Evolutionary conservation across 1,140 invertebrate species (phyloP).

Genomic region (Drosophila neocordata): DNA sequence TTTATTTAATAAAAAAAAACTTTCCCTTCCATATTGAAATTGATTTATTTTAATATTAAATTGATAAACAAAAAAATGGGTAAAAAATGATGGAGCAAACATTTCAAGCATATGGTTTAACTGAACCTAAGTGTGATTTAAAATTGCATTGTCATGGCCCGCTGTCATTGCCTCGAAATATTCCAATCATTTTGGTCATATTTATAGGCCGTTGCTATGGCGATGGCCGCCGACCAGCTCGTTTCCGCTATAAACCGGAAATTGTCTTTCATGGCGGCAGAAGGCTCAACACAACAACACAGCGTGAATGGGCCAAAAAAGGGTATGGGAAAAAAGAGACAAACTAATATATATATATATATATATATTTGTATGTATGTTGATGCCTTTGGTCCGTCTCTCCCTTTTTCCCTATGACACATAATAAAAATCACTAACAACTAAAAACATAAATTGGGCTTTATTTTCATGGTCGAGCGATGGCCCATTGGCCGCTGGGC

Average conservation of each 20-base stretch:
- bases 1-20: neutral
- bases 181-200: constrained; percentile 35
- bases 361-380: constrained; percentile 9
- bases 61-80: neutral
- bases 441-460: constrained; percentile 80
- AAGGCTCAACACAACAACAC: constrained; percentile 33
- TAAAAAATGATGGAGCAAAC: neutral
- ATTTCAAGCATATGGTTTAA: constrained; percentile 18
- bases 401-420: constrained; percentile 65
- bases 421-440: constrained; percentile 82
- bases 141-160: constrained; percentile 60
- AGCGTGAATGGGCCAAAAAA: constrained; percentile 10
- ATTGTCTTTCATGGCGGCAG: constrained; percentile 55
- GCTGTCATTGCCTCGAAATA: constrained; percentile 25
- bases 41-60: constrained; percentile 5
- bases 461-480: constrained; percentile 73
- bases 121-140: constrained; percentile 45
- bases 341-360: neutral
- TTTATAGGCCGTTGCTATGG: constrained; percentile 41
- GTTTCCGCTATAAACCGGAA: constrained; percentile 77
- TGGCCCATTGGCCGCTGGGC: constrained; percentile 42
- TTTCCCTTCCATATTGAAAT: neutral
- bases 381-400: constrained; percentile 1
- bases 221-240: constrained; percentile 39
- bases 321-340: neutral